These are phyloP conservation scores for Lophius piscatorius DNA, from an alignment of 2,113 vertebrate genomes.

Conservation along the genomic window DNA sequence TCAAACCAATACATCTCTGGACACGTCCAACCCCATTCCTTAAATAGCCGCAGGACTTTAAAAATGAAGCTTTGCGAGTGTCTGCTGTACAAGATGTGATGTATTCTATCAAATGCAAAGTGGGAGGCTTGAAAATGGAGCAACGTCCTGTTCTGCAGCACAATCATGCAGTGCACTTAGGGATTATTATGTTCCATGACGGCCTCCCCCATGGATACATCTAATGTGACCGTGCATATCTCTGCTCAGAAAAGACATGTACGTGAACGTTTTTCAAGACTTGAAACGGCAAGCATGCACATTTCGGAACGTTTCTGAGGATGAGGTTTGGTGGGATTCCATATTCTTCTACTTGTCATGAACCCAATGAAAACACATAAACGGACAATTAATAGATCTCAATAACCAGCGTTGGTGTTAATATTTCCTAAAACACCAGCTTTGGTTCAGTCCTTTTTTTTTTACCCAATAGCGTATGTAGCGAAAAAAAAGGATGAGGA, in stretches of 20 bases:
- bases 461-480: too few species aligned
- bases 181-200: slow-evolving; percentile 50
- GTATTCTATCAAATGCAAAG: slow-evolving; percentile 37
- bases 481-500: not conserved
- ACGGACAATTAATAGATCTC: too few species aligned
- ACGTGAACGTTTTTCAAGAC: not conserved
- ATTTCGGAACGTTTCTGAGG: too few species aligned
- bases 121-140: slow-evolving; percentile 37
- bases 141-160: slow-evolving; percentile 36
- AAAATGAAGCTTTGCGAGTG: too few species aligned
- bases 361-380: too few species aligned
- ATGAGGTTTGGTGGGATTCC: too few species aligned
- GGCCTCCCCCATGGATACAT: slow-evolving; percentile 30
- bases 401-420: too few species aligned
- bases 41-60: slow-evolving; percentile 10
- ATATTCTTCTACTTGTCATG: too few species aligned
- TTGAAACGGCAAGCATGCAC: too few species aligned
- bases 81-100: slow-evolving; percentile 14
- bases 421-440: too few species aligned
- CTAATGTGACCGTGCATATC: slow-evolving; percentile 43
- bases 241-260: not conserved
- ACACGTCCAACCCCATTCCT: not conserved
- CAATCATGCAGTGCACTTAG: slow-evolving; percentile 56
- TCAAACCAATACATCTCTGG: slow-evolving; percentile 7
- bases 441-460: too few species aligned